These are phyloP conservation scores for Tetramorium alpestre DNA, from an alignment of 1,140 invertebrate species.

Conservation along the genomic window DNA sequence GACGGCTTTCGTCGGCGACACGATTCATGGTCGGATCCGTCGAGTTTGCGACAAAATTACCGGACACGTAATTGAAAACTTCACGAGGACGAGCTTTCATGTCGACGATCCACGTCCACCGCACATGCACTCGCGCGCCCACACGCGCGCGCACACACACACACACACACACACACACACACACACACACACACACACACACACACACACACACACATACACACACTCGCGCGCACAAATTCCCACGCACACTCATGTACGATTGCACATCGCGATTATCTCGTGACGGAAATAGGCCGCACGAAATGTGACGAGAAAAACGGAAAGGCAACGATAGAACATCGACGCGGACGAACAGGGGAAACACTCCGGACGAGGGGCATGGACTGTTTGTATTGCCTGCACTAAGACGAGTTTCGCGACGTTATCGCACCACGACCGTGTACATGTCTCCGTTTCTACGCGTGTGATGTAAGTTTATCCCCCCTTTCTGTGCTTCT, in stretches of 20 bases:
- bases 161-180: background rate
- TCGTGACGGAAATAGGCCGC: background rate
- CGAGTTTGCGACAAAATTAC: constrained; percentile 15
- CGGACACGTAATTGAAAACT: constrained; percentile 20
- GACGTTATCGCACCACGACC: constrained; percentile 31
- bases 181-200: no score
- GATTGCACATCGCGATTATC: background rate
- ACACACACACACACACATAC: no score
- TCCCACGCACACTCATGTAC: background rate
- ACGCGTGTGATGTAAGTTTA: constrained; percentile 33
- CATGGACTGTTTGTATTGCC: background rate
- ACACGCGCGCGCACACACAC: no score
- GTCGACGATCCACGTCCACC: background rate
- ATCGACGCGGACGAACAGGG: background rate
- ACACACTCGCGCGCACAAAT: no score
- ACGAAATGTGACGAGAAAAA: background rate
- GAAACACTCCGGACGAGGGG: background rate
- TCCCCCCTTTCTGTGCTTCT: background rate
- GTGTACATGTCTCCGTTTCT: constrained; percentile 1
- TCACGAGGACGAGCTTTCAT: constrained; percentile 7
- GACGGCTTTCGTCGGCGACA: background rate
- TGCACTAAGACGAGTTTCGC: constrained; percentile 17
- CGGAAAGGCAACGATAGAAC: background rate
- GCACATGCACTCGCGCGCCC: background rate
- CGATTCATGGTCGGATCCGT: background rate